A percentile compares a stretch with the other conserved stretches of the same genome.
These are phyloP conservation scores for Standfussiana lucernea DNA, from an alignment of 2,888 invertebrate species.

Conservation along the genomic window DNA sequence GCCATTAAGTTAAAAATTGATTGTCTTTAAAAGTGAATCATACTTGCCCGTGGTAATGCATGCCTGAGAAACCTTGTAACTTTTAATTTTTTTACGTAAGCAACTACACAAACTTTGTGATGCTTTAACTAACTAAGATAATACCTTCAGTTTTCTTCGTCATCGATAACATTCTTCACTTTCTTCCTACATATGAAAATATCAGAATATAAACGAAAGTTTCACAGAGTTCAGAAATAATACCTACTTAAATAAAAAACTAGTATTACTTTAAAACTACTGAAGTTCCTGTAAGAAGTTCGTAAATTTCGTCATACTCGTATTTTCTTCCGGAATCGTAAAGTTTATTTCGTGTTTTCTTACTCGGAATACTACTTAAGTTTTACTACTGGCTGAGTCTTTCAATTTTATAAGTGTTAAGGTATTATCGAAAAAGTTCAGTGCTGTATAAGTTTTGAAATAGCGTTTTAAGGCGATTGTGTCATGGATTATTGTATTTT, in stretches of 20 bases:
- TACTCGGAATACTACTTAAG: constrained; percentile 38
- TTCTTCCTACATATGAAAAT: neutral
- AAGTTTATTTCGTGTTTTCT: constrained; percentile 53
- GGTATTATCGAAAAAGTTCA: constrained; percentile 42
- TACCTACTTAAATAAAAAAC: constrained; percentile 15
- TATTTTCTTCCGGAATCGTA: constrained; percentile 48
- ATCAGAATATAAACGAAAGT: neutral
- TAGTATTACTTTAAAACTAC: constrained; percentile 43
- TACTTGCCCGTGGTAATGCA: neutral
- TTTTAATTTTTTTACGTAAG: neutral
- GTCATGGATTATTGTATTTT: too few relatives aligned
- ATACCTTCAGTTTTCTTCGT: neutral
- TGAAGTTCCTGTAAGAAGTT: constrained; percentile 26
- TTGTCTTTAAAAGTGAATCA: neutral
- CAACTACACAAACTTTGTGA: neutral
- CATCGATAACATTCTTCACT: neutral
- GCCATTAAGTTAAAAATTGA: neutral
- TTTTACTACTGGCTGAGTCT: constrained; percentile 37
- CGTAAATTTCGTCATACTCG: constrained; percentile 37
- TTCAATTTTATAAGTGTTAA: constrained; percentile 31
- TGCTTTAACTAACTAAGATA: neutral
- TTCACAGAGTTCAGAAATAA: neutral
- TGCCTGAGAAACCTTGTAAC: neutral
- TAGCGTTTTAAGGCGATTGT: constrained; percentile 24
- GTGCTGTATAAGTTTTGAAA: constrained; percentile 17